These are phyloP conservation scores for Cacatua alba DNA, from an alignment of 2,113 vertebrate species.

Conservation along the genomic window DNA sequence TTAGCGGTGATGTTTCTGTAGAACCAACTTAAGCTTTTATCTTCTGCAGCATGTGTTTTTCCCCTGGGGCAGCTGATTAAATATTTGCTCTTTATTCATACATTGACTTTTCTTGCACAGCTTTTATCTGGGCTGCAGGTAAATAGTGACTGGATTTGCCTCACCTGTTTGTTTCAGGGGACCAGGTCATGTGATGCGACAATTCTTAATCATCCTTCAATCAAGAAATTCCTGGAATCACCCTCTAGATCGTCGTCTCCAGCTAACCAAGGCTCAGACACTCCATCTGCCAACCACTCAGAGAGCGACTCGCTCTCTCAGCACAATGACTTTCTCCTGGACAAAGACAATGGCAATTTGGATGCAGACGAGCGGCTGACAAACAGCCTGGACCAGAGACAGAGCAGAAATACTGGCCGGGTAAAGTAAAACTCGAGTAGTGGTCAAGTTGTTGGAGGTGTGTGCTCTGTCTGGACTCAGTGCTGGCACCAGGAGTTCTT, in stretches of 20 bases:
- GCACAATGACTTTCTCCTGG: conserved; percentile 83
- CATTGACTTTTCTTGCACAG: neutral
- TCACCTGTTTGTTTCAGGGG: conserved; percentile 66
- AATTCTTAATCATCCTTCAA: conserved; percentile 94
- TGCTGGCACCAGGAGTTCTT: conserved; percentile 31
- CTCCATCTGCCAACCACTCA: conserved; percentile 88
- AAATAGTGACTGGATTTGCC: neutral
- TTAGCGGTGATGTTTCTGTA: neutral
- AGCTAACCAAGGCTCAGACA: conserved; percentile 94
- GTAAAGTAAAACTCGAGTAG: conserved; percentile 70
- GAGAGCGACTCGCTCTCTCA: conserved; percentile 94
- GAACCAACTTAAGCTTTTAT: neutral
- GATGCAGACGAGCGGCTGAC: conserved; percentile 79
- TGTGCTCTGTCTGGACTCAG: conserved; percentile 16
- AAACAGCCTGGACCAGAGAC: conserved; percentile 79
- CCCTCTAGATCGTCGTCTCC: conserved; percentile 95
- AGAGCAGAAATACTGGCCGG: conserved; percentile 82
- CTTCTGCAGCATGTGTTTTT: neutral
- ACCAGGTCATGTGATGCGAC: conserved; percentile 84
- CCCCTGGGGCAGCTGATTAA: neutral
- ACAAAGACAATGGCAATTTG: conserved; percentile 79
- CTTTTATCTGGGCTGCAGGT: neutral
- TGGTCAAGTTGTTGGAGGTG: conserved; percentile 13
- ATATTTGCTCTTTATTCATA: conserved; percentile 5
- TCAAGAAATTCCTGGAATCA: conserved; percentile 93